These are phyloP conservation scores for Drosophila eugracilis DNA, from an alignment of 1,140 invertebrate species.

Conservation along the genomic window DNA sequence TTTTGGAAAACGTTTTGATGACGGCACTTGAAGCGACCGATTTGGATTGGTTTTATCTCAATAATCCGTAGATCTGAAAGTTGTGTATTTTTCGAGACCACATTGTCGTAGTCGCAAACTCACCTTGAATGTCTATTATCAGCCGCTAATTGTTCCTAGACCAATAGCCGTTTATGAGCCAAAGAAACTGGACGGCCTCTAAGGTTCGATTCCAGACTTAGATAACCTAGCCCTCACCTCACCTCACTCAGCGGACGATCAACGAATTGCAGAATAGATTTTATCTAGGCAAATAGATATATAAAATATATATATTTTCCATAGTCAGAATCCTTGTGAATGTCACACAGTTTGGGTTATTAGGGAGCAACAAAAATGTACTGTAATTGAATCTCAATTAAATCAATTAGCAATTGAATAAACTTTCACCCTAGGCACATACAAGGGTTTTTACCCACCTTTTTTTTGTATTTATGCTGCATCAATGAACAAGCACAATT, in stretches of 20 bases:
- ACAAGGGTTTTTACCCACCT: slow-evolving; percentile 10
- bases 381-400: slow-evolving; percentile 34
- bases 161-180: slow-evolving; percentile 63
- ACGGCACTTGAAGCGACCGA: slow-evolving; percentile 47
- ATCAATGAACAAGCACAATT: slow-evolving; percentile 42
- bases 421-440: slow-evolving; percentile 31
- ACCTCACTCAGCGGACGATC: slow-evolving; percentile 37
- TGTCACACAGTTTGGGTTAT: slow-evolving; percentile 48
- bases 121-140: slow-evolving; percentile 50
- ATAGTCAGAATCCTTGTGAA: slow-evolving; percentile 34
- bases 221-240: slow-evolving; percentile 18
- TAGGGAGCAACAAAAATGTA: slow-evolving; percentile 61
- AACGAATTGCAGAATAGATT: slow-evolving; percentile 34
- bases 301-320: slow-evolving; percentile 40
- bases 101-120: slow-evolving; percentile 41
- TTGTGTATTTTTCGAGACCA: slow-evolving; percentile 66
- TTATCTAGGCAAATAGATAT: slow-evolving; percentile 20
- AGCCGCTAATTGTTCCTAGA: slow-evolving; percentile 70
- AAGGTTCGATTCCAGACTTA: slow-evolving; percentile 37
- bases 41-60: slow-evolving; percentile 27
- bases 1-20: slow-evolving; percentile 76
- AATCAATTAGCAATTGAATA: slow-evolving; percentile 42
- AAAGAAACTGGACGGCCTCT: slow-evolving; percentile 29
- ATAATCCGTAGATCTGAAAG: slow-evolving; percentile 49
- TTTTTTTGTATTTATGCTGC: slow-evolving; percentile 40